These are phyloP conservation scores for Pantherophis vulpinus DNA, from an alignment of 2,797 vertebrate species.

Conservation along the genomic window DNA sequence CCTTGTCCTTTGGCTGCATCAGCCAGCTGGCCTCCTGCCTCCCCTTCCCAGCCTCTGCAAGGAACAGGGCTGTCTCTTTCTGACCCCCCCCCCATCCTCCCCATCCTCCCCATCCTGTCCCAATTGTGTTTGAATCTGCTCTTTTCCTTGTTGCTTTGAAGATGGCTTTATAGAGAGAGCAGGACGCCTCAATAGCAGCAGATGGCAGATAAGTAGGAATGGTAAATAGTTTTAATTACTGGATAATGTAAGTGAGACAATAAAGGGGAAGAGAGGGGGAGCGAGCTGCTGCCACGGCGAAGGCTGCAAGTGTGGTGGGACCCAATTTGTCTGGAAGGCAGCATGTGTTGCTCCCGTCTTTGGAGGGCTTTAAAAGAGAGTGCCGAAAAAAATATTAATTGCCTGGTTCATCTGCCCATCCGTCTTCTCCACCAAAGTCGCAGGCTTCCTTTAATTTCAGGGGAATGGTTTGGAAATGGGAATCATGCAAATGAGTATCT, in stretches of 20 bases:
- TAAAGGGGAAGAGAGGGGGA: slow-evolving; percentile 73
- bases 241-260: slow-evolving; percentile 84
- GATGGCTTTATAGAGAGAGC: slow-evolving; percentile 70
- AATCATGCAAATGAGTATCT: slow-evolving; percentile 88
- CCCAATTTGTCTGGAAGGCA: slow-evolving; percentile 78
- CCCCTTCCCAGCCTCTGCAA: neutral
- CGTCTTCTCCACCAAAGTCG: slow-evolving; percentile 77
- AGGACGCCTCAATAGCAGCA: slow-evolving; percentile 71
- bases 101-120: neutral
- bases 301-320: slow-evolving; percentile 68
- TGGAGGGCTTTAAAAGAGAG: slow-evolving; percentile 81
- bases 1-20: neutral
- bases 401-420: slow-evolving; percentile 79
- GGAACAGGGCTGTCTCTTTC: neutral
- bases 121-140: slow-evolving; percentile 35
- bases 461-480: slow-evolving; percentile 82
- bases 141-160: slow-evolving; percentile 53
- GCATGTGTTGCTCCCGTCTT: slow-evolving; percentile 75
- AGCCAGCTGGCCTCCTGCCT: neutral
- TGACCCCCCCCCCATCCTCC: neutral
- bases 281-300: slow-evolving; percentile 73
- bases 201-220: slow-evolving; percentile 84
- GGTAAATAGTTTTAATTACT: slow-evolving; percentile 88
- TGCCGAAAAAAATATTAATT: slow-evolving; percentile 78
- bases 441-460: slow-evolving; percentile 79